Conservation (phyloP, 2,888 invertebrate species). For the Altica lythri region DNA sequence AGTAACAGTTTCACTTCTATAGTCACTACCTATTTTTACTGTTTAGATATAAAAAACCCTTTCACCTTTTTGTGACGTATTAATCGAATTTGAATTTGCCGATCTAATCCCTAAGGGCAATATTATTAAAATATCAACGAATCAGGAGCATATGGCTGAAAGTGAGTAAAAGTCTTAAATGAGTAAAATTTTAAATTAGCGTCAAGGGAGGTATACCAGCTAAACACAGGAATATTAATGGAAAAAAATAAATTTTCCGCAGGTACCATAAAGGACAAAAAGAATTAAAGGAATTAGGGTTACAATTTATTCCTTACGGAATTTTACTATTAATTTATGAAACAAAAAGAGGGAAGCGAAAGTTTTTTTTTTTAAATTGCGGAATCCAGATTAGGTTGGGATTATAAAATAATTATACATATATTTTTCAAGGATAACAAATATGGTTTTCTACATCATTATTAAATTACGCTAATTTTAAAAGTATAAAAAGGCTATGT, state of each 20-base stretch:
- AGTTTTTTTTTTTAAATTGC: no score
- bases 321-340: constrained; percentile 10
- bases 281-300: constrained; percentile 33
- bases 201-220: constrained; percentile 32
- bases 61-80: no score
- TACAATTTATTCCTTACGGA: constrained; percentile 27
- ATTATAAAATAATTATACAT: constrained; percentile 1
- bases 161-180: constrained; percentile 36
- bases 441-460: no score
- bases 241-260: constrained; percentile 42
- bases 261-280: constrained; percentile 33
- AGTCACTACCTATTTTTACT: no score
- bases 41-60: no score
- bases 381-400: not conserved
- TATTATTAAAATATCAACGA: no score
- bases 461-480: no score
- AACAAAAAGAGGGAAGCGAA: not conserved
- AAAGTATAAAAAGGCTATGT: no score
- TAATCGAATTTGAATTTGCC: no score
- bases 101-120: no score
- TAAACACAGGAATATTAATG: constrained; percentile 42
- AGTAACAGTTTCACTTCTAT: no score
- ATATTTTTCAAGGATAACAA: no score
- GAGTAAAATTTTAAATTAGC: constrained; percentile 42
- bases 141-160: not conserved